Percentiles rank a stretch among this genome's conserved stretches.
Conservation (phyloP, 2,797 vertebrate species). For the Chaetodon trifasciatus region DNA sequence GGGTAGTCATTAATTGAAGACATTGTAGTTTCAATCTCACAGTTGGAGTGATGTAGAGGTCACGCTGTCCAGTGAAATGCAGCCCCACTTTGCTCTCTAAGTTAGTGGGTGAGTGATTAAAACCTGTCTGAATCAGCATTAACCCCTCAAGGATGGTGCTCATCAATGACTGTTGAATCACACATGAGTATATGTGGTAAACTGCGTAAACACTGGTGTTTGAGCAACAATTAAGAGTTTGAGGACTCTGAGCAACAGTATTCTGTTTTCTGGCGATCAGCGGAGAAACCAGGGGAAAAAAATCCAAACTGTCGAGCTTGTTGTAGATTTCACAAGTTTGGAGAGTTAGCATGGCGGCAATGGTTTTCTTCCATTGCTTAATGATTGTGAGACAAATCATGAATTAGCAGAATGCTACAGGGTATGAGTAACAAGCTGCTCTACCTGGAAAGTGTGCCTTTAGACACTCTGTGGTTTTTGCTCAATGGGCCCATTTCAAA, state of each 20-base stretch:
- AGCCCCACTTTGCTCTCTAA: constrained; percentile 20
- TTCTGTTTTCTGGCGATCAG: neutral
- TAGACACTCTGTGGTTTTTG: neutral
- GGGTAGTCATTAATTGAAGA: constrained; percentile 9
- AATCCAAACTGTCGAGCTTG: neutral
- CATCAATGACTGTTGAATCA: constrained; percentile 42
- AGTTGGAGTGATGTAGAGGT: constrained; percentile 27
- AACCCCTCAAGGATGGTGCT: constrained; percentile 7
- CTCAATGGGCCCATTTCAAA: neutral
- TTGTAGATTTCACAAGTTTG: constrained; percentile 16
- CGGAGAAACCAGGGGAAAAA: neutral
- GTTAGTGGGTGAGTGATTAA: constrained; percentile 35
- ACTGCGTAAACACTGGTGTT: constrained; percentile 1
- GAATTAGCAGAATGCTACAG: neutral
- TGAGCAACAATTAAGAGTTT: constrained; percentile 6
- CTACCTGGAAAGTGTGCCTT: neutral
- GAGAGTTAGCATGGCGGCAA: neutral
- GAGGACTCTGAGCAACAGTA: neutral
- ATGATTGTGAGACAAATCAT: neutral
- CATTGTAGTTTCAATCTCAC: constrained; percentile 19
- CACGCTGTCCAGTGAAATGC: neutral
- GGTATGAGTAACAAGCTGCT: neutral
- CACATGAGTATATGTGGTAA: neutral
- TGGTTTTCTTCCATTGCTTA: neutral
- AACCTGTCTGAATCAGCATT: constrained; percentile 34